Evolutionary conservation across 2,888 invertebrate genomes (phyloP).

Genomic region (Cremastobaeus sp.): DNA sequence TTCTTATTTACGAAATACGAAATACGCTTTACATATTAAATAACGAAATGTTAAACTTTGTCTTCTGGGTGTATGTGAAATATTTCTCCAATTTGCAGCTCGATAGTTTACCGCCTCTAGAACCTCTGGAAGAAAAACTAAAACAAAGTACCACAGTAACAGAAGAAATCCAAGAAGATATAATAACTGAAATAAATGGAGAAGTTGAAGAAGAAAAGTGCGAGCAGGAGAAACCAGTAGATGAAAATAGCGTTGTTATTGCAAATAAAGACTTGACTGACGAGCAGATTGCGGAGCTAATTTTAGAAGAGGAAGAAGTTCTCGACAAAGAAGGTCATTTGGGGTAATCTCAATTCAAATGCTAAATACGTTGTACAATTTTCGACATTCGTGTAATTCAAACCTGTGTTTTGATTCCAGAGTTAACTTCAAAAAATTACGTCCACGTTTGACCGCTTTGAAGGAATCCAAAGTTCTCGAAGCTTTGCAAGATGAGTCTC

Average conservation of each 20-base stretch:
- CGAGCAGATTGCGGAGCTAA: slow-evolving; percentile 83
- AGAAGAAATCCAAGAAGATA: slow-evolving; percentile 38
- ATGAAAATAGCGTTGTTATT: slow-evolving; percentile 72
- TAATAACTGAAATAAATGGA: slow-evolving; percentile 37
- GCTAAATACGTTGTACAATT: slow-evolving; percentile 32
- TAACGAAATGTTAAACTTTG: no score
- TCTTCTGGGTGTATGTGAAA: no score
- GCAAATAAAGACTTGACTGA: slow-evolving; percentile 80
- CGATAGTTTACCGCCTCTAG: slow-evolving; percentile 51
- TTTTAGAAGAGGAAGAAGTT: slow-evolving; percentile 85
- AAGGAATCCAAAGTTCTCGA: slow-evolving; percentile 85
- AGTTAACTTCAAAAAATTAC: slow-evolving; percentile 85
- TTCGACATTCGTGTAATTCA: no score
- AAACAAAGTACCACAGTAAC: slow-evolving; percentile 24
- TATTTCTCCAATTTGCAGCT: no score
- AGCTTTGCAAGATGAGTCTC: slow-evolving; percentile 73
- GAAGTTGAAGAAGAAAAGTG: slow-evolving; percentile 65
- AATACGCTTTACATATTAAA: no score
- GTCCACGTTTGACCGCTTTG: slow-evolving; percentile 82
- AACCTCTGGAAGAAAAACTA: slow-evolving; percentile 63
- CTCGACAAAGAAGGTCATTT: slow-evolving; percentile 83
- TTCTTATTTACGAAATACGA: no score
- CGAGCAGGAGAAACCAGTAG: slow-evolving; percentile 68
- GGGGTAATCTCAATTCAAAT: slow-evolving; percentile 78
- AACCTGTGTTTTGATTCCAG: no score